Evolutionary conservation across 2,113 vertebrate genomes (phyloP).

Genomic region (Poeciliopsis turrubarensis): DNA sequence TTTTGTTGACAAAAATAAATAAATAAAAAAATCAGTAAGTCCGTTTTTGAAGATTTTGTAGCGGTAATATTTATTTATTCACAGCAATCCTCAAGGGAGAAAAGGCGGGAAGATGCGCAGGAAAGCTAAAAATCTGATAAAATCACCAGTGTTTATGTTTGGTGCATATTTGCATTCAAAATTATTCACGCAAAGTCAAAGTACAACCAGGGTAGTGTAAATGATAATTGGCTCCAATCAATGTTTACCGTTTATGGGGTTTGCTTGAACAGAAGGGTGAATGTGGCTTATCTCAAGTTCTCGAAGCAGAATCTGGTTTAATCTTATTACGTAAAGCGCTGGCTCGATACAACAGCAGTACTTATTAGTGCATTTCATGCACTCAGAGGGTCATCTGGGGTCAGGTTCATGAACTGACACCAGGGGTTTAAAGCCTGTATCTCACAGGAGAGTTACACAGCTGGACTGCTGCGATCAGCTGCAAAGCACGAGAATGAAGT

Average conservation of each 20-base stretch:
- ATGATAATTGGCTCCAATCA: background rate
- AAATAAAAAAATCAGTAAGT: background rate
- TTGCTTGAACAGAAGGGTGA: background rate
- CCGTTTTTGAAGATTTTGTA: background rate
- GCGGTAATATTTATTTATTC: background rate
- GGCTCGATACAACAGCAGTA: background rate
- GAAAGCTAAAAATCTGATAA: background rate
- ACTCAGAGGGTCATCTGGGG: background rate
- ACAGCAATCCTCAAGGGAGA: background rate
- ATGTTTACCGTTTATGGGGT: background rate
- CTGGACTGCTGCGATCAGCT: constrained; percentile 26
- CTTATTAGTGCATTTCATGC: background rate
- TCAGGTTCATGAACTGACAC: background rate
- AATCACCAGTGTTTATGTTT: no score
- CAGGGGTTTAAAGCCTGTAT: background rate
- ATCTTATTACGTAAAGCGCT: background rate
- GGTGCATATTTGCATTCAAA: background rate
- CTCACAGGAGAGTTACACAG: constrained; percentile 4
- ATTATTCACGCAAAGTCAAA: background rate
- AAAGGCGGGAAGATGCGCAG: background rate
- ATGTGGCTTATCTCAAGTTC: constrained; percentile 9
- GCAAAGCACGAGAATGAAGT: constrained; percentile 7
- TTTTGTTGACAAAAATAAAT: background rate
- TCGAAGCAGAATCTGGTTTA: constrained; percentile 6
- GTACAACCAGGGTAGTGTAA: background rate